Evolutionary conservation across 2,797 vertebrate genomes (phyloP).

Genomic region (Microcaecilia unicolor): DNA sequence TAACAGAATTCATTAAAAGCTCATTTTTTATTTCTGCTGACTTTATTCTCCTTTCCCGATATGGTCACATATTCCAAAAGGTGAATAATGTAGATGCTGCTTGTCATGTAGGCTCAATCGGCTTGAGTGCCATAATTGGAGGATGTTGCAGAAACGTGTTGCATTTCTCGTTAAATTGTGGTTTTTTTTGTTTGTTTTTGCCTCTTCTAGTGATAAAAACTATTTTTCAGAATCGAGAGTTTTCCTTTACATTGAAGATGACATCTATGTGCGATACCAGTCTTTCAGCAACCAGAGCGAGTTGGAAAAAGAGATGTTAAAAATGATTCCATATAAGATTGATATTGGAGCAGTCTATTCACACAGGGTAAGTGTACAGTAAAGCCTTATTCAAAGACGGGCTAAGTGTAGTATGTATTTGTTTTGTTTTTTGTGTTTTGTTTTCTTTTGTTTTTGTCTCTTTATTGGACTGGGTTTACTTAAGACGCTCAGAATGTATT

Average conservation of each 20-base stretch:
- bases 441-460: too few relatives aligned
- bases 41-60: too few relatives aligned
- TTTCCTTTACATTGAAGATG: conserved; percentile 92
- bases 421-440: too few relatives aligned
- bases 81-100: not conserved
- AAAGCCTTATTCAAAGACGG: too few relatives aligned
- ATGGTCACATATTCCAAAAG: too few relatives aligned
- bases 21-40: too few relatives aligned
- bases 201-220: conserved; percentile 72
- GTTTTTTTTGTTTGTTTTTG: conserved; percentile 6
- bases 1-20: too few relatives aligned
- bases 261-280: conserved; percentile 90
- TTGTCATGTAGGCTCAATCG: too few relatives aligned
- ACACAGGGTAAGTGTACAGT: conserved; percentile 70
- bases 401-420: too few relatives aligned
- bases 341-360: conserved; percentile 90
- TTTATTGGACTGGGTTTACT: too few relatives aligned
- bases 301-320: conserved; percentile 92
- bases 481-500: too few relatives aligned
- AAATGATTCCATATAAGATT: conserved; percentile 86
- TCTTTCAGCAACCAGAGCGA: conserved; percentile 80
- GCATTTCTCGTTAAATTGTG: conserved; percentile 1
- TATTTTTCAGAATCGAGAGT: conserved; percentile 90
- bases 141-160: not conserved
- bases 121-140: not conserved